Percentiles rank a stretch among this genome's conserved stretches.
Evolutionary conservation across 1,140 invertebrate genomes (phyloP).

Genomic region (Leguminivora glycinivorella): DNA sequence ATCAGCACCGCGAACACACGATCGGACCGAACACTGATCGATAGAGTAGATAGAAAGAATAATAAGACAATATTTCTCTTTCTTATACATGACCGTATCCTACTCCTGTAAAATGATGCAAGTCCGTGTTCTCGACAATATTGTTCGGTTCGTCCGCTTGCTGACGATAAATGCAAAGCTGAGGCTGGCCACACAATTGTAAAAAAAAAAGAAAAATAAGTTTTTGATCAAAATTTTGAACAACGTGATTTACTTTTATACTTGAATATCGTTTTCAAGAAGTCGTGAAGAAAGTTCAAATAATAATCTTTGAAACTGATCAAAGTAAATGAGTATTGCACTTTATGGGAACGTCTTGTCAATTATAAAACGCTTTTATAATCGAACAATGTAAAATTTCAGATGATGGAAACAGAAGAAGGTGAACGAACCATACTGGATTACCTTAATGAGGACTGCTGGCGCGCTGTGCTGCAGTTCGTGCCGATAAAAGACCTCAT

Average conservation of each 20-base stretch:
- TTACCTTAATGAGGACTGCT: background rate
- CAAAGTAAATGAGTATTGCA: slow-evolving; percentile 1
- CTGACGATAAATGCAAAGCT: slow-evolving; percentile 19
- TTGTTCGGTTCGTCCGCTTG: no score
- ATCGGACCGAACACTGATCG: no score
- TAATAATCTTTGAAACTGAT: background rate
- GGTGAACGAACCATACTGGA: background rate
- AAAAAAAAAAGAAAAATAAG: slow-evolving; percentile 29
- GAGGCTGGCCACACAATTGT: background rate
- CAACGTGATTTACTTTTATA: background rate
- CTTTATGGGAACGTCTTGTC: background rate
- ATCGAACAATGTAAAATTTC: background rate
- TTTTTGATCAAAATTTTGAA: background rate
- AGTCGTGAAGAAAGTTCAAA: background rate
- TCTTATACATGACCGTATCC: no score
- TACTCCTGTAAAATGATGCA: no score
- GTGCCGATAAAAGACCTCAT: background rate
- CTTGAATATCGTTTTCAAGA: background rate
- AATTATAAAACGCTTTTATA: background rate
- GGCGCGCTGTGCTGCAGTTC: background rate
- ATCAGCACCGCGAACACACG: no score
- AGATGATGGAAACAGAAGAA: background rate
- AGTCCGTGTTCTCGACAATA: no score
- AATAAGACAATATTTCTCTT: no score
- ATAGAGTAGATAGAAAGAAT: no score